These are phyloP conservation scores for Atherix ibis DNA, from an alignment of 2,888 invertebrate genomes.

Conservation along the genomic window DNA sequence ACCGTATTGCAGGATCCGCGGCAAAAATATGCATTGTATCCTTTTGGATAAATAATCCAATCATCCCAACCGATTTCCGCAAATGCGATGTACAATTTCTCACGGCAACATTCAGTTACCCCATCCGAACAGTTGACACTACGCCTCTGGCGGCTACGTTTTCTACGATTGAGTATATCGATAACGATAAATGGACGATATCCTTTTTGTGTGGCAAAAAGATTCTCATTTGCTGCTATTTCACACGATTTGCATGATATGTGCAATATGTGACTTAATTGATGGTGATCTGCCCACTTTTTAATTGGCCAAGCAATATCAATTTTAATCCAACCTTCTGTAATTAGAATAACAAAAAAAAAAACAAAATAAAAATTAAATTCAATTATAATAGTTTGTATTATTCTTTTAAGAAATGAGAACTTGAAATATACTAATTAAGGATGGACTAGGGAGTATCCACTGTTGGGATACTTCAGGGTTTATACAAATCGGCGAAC, in stretches of 20 bases:
- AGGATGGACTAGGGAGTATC: too few species aligned
- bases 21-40: slow-evolving; percentile 79
- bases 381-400: neutral
- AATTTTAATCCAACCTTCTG: slow-evolving; percentile 68
- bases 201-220: slow-evolving; percentile 52
- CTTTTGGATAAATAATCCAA: slow-evolving; percentile 70
- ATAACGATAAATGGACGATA: slow-evolving; percentile 64
- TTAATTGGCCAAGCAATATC: slow-evolving; percentile 60
- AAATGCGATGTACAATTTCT: slow-evolving; percentile 67
- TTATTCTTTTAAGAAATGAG: too few species aligned
- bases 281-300: slow-evolving; percentile 56
- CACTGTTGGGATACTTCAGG: too few species aligned
- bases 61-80: slow-evolving; percentile 75
- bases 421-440: neutral
- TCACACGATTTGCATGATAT: slow-evolving; percentile 60
- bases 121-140: slow-evolving; percentile 53
- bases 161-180: slow-evolving; percentile 55
- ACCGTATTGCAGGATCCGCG: slow-evolving; percentile 63
- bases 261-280: slow-evolving; percentile 54
- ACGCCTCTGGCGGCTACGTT: slow-evolving; percentile 37
- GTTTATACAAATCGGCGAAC: too few species aligned
- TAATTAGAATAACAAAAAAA: slow-evolving; percentile 13
- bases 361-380: slow-evolving; percentile 2
- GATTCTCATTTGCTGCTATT: slow-evolving; percentile 12
- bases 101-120: slow-evolving; percentile 65